Evolutionary conservation across 2,888 invertebrate genomes (phyloP), one percentile per base, ranked within the genome.

Genomic region (Spisula solida): DNA sequence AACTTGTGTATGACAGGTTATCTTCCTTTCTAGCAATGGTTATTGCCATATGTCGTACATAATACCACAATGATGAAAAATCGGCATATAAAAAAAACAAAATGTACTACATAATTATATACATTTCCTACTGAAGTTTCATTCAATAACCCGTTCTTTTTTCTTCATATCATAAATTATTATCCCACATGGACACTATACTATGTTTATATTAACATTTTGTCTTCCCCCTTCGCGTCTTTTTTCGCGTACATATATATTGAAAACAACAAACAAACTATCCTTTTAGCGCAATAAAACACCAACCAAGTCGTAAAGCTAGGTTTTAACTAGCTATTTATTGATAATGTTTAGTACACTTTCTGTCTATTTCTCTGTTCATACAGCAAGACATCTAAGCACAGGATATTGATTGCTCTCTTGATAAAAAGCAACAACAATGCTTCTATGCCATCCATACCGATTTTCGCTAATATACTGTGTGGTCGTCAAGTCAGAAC

Each of bases 381-480:
- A 66, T 25, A 66, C 25, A 66, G 60, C 25, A 25, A 5, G n/a
- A 25, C 60, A 75, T 34, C 60, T 2, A 34, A 75, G 29, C 75
- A 25, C 31, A 14, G 25, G 2, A 34, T 75, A 75, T 75, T 34
- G 75, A 75, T 75, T 31, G 34, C 5, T 34, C 16, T 16, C 8
- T 31, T 31, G 75, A 18, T 14, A 34, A 75, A 34, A 75, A 16
- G 41, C 41, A 34, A 31, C 75, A 34, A 75, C 75, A 75, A 75
- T 75, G 18, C 10, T 75, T 31, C 75, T 16, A 75, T 75, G 34
- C 14, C 16, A 75, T 16, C 14, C 16, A 75, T 16, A 75, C 16
- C 18, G 84, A 84, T 84, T 51, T 55, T 70, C 79, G 56, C 79
- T 82, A 87, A 87, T 87, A 78, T 79, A 60, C 60, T 41, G 34